phyloP scores from a whole-genome alignment of 2,888 invertebrate genomes.

The Magallana nippona region DNA sequence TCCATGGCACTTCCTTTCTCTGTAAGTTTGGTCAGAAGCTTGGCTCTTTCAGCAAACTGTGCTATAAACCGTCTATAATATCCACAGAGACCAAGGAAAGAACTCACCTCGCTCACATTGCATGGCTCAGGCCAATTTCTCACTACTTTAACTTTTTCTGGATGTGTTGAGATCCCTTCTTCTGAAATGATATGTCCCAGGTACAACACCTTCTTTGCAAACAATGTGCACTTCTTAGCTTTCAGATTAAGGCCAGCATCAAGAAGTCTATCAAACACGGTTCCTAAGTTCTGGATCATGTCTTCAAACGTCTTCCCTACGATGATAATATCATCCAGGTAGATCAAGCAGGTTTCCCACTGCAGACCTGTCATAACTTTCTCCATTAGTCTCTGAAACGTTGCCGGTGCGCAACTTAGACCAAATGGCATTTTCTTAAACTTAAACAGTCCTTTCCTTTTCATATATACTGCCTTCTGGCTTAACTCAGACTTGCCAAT shows the following conservation, averaged over 20 bases:
- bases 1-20: conserved; percentile 7
- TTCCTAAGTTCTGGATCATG: conserved; percentile 28
- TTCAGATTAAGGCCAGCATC: conserved; percentile 47
- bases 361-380: background rate
- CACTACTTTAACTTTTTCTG: conserved; percentile 43
- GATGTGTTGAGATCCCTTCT: conserved; percentile 47
- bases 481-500: background rate
- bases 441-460: background rate
- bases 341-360: conserved; percentile 11
- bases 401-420: background rate
- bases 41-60: conserved; percentile 20
- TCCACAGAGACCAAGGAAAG: conserved; percentile 36
- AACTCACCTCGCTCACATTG: conserved; percentile 20
- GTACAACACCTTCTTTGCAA: conserved; percentile 48
- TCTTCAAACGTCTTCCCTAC: background rate
- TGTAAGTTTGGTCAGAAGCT: background rate
- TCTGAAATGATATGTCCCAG: conserved; percentile 50
- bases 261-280: conserved; percentile 36
- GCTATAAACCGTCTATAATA: conserved; percentile 26
- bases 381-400: background rate
- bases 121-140: conserved; percentile 45
- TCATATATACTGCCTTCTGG: background rate
- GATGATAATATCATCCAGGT: background rate
- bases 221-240: conserved; percentile 48
- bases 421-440: conserved; percentile 6